Percentiles rank a stretch among this genome's conserved stretches.
Conservation (phyloP, 2,113 vertebrate species). For the Dicrurus megarhynchus region DNA sequence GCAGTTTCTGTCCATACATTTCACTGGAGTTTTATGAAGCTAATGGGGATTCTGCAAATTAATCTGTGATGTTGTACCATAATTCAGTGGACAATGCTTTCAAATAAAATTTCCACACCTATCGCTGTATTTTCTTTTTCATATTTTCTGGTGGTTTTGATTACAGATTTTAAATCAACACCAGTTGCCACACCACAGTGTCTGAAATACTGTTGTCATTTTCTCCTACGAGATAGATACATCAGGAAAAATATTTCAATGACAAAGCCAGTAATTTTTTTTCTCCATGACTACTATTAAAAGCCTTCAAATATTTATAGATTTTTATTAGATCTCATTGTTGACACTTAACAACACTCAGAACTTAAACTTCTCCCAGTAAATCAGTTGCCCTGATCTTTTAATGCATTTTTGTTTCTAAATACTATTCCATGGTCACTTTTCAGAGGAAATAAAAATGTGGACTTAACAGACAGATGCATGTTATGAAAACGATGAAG, state of each 20-base stretch:
- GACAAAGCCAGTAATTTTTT: background rate
- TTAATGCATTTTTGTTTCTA: background rate
- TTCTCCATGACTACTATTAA: background rate
- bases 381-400: background rate
- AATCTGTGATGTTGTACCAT: background rate
- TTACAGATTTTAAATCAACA: background rate
- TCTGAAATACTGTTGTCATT: background rate
- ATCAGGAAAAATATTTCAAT: background rate
- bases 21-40: background rate
- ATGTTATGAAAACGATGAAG: background rate
- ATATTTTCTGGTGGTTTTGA: background rate
- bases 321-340: background rate
- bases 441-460: slow-evolving; percentile 5
- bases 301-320: background rate
- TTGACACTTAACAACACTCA: background rate
- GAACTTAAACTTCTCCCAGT: background rate
- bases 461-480: background rate
- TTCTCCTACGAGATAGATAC: background rate
- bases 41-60: background rate
- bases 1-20: background rate
- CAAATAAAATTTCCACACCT: background rate
- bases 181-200: background rate
- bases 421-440: background rate
- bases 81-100: background rate
- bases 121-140: background rate